Base-by-base conservation (phyloP, 2,888 invertebrate genomes). In the Blera fallax region DNA sequence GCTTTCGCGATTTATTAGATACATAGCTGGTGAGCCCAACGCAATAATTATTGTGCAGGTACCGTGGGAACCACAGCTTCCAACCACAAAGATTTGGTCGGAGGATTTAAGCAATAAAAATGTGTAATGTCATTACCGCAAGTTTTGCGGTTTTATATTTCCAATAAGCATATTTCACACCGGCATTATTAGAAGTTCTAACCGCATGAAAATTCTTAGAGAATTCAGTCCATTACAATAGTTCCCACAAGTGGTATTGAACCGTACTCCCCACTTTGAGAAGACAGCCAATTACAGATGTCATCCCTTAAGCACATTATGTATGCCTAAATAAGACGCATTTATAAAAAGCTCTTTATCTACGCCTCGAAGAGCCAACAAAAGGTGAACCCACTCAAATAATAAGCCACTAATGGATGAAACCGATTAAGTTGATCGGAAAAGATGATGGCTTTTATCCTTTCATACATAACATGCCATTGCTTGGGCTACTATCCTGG, bases 11-110 rank as follows among this genome's bases (percentile, higher is more conserved):
- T 58, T 72, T 72, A 72, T 72, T 32, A 45, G 24, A 11, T 43
- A 45, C 16, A 11, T 43, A 54, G 69, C 18, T 56, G 43, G 58
- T 45, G 45, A 34, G 58, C 34, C 48, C 58, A 70, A 29, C 43
- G 14, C 4, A 40, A 14, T 40, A 40, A 40, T 40, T 40, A 40
- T 40, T 40, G 5, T 5, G 3, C 37, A 52, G 48, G 34, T 16
- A 60, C 10, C 72, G 72, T 72, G 72, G 50, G 72, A 72, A 60
- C 37, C 32, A 16, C 45, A 43, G 29, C 43, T 32, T 37, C 14
- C 5, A 24, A 3, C 14, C 32, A 48, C 32, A 56, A 16, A 18
- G 34, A 34, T 43, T 56, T 11, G 34, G 34, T 4, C 1, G 60
- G 1, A 6, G 11, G 4, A 60, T 24, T 65, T 32, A 21, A 34